Evolutionary conservation across 2,797 vertebrate genomes (phyloP).

Genomic region (Gastrophryne carolinensis): DNA sequence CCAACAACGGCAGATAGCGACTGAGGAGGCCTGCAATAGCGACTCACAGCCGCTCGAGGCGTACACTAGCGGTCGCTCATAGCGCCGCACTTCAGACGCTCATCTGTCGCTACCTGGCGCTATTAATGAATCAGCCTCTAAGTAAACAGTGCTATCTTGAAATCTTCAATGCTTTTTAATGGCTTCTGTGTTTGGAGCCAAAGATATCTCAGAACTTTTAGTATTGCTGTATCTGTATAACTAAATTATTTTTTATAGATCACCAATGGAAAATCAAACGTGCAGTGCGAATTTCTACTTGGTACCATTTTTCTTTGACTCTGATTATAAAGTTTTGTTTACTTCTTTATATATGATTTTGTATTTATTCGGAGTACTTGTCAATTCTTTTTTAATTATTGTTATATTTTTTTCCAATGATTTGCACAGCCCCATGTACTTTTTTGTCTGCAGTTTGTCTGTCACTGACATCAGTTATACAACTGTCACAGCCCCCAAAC

Average conservation of each 20-base stretch:
- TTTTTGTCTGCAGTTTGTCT: not conserved
- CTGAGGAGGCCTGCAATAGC: too few relatives aligned
- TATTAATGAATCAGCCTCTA: too few relatives aligned
- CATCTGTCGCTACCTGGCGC: too few relatives aligned
- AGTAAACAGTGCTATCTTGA: too few relatives aligned
- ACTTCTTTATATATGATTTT: not conserved
- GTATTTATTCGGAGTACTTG: not conserved
- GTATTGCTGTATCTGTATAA: too few relatives aligned
- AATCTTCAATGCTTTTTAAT: too few relatives aligned
- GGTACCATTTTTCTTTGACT: not conserved
- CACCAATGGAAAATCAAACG: not conserved
- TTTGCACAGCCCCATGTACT: slow-evolving; percentile 1
- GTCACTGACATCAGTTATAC: not conserved
- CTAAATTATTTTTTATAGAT: not conserved
- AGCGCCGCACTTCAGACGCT: too few relatives aligned
- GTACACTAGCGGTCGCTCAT: too few relatives aligned
- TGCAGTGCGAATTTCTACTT: not conserved
- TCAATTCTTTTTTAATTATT: not conserved
- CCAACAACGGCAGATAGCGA: too few relatives aligned
- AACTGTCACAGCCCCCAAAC: not conserved
- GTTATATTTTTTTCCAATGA: not conserved
- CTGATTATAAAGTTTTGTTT: not conserved
- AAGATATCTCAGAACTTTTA: too few relatives aligned
- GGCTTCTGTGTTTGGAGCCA: too few relatives aligned
- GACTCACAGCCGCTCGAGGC: too few relatives aligned